Percentiles rank a stretch among this genome's conserved stretches.
These are phyloP conservation scores for Trypoxylus dichotomus DNA, from an alignment of 1,140 invertebrate species.

Conservation along the genomic window DNA sequence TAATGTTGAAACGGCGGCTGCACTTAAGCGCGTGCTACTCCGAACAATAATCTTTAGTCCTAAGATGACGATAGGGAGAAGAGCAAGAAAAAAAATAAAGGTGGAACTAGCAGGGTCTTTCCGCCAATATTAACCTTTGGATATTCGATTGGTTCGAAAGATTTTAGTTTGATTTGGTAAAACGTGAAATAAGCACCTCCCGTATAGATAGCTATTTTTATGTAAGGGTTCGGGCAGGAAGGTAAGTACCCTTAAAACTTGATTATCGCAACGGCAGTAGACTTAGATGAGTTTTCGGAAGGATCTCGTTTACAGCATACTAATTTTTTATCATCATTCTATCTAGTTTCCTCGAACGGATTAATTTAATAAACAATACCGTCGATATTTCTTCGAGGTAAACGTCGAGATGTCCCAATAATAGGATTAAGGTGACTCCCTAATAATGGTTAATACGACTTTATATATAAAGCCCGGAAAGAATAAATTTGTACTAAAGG, in stretches of 20 bases:
- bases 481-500: too few species aligned
- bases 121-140: neutral
- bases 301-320: neutral
- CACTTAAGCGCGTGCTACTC: neutral
- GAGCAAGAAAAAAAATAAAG: too few species aligned
- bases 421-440: neutral
- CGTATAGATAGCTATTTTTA: neutral
- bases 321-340: slow-evolving; percentile 2
- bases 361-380: neutral
- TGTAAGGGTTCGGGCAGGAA: neutral
- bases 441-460: neutral
- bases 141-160: neutral
- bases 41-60: neutral
- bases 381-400: neutral
- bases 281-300: neutral
- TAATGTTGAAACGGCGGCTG: neutral
- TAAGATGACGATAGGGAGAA: neutral
- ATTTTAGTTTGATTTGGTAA: neutral
- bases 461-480: too few species aligned
- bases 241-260: neutral
- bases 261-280: slow-evolving; percentile 4
- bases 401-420: neutral
- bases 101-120: neutral
- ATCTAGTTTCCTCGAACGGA: neutral
- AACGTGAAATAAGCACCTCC: neutral